phyloP scores from a whole-genome alignment of 2,888 invertebrate species.

The Aporophyla nigra region DNA sequence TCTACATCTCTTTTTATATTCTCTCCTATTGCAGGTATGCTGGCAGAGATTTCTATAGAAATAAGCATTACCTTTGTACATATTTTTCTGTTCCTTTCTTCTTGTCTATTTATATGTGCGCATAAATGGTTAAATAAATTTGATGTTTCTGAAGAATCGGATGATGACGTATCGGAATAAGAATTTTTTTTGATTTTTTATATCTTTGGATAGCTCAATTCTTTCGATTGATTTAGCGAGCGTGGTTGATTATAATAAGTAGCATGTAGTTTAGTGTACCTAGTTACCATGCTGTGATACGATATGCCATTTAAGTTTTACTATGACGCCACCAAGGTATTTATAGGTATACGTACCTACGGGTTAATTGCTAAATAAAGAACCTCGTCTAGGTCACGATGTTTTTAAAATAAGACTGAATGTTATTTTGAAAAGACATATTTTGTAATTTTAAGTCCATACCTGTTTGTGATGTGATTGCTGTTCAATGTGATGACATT shows the following conservation, averaged over 20 bases:
- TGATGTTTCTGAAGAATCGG: conserved; percentile 14
- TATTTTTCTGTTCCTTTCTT: no score
- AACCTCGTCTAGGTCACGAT: no score
- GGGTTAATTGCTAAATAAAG: no score
- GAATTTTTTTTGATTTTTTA: neutral
- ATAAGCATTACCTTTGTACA: no score
- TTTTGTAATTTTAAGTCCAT: conserved; percentile 2
- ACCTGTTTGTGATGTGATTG: conserved; percentile 17
- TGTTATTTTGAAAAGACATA: neutral
- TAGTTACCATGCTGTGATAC: conserved; percentile 2
- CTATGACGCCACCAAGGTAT: neutral
- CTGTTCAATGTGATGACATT: conserved; percentile 13
- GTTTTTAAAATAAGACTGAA: no score
- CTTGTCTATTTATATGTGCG: no score
- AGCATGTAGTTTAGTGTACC: no score
- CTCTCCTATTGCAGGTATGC: no score
- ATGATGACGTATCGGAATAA: conserved; percentile 10
- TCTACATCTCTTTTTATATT: no score
- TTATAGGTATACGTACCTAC: no score
- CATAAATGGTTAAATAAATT: no score
- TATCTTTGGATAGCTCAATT: neutral
- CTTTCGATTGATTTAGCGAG: neutral
- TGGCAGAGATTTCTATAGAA: no score
- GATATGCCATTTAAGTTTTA: neutral
- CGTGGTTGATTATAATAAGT: neutral